Conservation (phyloP, 1,140 invertebrate genomes). For the Atopsyche davidsoni region DNA sequence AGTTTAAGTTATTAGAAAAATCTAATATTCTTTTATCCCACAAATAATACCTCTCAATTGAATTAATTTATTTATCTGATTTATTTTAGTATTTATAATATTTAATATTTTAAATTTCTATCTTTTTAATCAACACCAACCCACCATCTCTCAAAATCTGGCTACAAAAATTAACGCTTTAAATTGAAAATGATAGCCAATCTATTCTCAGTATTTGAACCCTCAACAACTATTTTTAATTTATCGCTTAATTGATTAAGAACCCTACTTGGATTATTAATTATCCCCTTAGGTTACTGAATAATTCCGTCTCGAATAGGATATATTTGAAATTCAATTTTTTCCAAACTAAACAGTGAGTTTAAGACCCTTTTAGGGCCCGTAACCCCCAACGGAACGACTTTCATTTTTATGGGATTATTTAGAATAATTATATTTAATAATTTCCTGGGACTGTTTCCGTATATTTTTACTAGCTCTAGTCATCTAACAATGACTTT, state of each 20-base stretch:
- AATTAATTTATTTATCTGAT: slow-evolving; percentile 43
- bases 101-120: slow-evolving; percentile 46
- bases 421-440: slow-evolving; percentile 52
- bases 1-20: slow-evolving; percentile 50
- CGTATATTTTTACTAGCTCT: slow-evolving; percentile 60
- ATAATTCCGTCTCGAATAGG: slow-evolving; percentile 43
- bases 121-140: slow-evolving; percentile 26
- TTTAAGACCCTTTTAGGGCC: slow-evolving; percentile 46
- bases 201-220: slow-evolving; percentile 51
- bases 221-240: slow-evolving; percentile 40
- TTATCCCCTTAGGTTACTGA: slow-evolving; percentile 45
- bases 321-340: slow-evolving; percentile 42
- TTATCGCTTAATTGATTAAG: slow-evolving; percentile 51
- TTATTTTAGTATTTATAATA: slow-evolving; percentile 45
- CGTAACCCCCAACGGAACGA: slow-evolving; percentile 38
- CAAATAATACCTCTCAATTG: slow-evolving; percentile 49
- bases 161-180: no score
- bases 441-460: slow-evolving; percentile 60
- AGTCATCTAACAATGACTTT: slow-evolving; percentile 54
- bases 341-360: slow-evolving; percentile 48
- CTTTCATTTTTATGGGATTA: slow-evolving; percentile 49
- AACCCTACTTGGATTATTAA: slow-evolving; percentile 42
- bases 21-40: slow-evolving; percentile 50
- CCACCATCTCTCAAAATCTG: slow-evolving; percentile 30
- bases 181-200: slow-evolving; percentile 53